Conservation (phyloP, 1,140 invertebrate genomes). For the Drosophila littoralis region DNA sequence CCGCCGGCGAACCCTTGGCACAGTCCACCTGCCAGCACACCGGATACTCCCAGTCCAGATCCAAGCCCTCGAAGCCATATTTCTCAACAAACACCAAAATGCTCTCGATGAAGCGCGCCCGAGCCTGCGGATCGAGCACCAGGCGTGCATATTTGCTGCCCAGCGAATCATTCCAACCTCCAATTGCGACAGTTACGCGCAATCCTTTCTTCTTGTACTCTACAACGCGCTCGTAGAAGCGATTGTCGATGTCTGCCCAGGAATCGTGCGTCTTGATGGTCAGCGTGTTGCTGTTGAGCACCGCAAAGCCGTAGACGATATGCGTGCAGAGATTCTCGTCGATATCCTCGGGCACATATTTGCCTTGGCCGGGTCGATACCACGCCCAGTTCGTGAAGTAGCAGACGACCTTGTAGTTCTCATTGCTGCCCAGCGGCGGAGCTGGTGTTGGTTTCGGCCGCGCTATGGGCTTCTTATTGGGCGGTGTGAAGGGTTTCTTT, state of each 20-base stretch:
- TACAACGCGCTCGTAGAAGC: slow-evolving; percentile 92
- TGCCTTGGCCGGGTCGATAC: slow-evolving; percentile 87
- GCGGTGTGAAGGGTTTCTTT: slow-evolving; percentile 63
- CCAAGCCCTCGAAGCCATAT: slow-evolving; percentile 93
- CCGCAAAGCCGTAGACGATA: slow-evolving; percentile 90
- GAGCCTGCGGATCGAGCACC: slow-evolving; percentile 90
- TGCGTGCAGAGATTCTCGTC: slow-evolving; percentile 90
- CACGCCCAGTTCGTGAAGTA: slow-evolving; percentile 90
- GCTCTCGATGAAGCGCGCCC: slow-evolving; percentile 90
- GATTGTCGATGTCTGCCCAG: slow-evolving; percentile 89
- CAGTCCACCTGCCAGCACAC: slow-evolving; percentile 92
- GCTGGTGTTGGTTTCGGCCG: slow-evolving; percentile 67
- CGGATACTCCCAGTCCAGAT: slow-evolving; percentile 95
- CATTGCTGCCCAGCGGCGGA: slow-evolving; percentile 47
- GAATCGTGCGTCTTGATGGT: slow-evolving; percentile 88
- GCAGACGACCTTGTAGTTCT: slow-evolving; percentile 87
- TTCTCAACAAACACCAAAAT: slow-evolving; percentile 91
- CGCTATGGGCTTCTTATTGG: slow-evolving; percentile 65
- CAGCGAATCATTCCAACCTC: slow-evolving; percentile 94
- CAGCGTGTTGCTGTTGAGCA: slow-evolving; percentile 86
- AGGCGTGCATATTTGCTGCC: slow-evolving; percentile 93
- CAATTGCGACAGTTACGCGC: slow-evolving; percentile 88
- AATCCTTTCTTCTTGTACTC: slow-evolving; percentile 86
- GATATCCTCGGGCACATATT: slow-evolving; percentile 88
- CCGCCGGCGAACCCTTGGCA: slow-evolving; percentile 89